Evolutionary conservation across 2,888 invertebrate species (phyloP), one percentile per base, ranked within the genome.

Genomic region (Cephus spinipes): DNA sequence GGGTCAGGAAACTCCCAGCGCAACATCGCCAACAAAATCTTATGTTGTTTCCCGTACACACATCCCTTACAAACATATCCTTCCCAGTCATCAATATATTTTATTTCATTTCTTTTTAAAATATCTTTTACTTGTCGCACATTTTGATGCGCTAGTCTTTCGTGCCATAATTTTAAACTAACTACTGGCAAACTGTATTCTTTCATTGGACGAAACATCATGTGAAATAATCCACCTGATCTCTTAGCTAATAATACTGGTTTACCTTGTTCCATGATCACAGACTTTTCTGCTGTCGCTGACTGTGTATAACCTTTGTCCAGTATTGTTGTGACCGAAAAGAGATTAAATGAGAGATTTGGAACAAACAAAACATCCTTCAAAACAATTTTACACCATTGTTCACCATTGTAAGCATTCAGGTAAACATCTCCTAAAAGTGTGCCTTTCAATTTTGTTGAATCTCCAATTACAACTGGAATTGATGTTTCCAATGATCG

Each of bases 61-160:
- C 86, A 86, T 30, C 84, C 85, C 68, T 75, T 55, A 77, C 87
- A 87, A 12, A 83, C 81, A 69, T 85, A 83, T 30, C 82, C 79
- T 30, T 83, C 77, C 83, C 85, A 87, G 74, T 88, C 85, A 79
- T 86, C 87, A 71, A 84, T 75, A 74, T 82, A 86, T 40, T 82
- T 80, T 0, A 86, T 82, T 9, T 73, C 73, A 31, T 81, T 80
- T 73, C 76, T 82, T 2, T 84, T 81, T 31, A 85, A 74, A 32
- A 85, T 81, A 11, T 83, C 76, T 80, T 78, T 81, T 1, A 86
- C 81, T 68, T 86, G 81, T 77, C 73, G 77, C 4, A 88, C 74
- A 80, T n/a, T 87, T 86, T 87, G 85, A 69, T 87, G 85, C 15
- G 86, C 85, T 11, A 88, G 73, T 73, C 79, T 80, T 81, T 88